Evolutionary conservation across 2,888 invertebrate species (phyloP).

Genomic region (Drosophila atroscutellata): DNA sequence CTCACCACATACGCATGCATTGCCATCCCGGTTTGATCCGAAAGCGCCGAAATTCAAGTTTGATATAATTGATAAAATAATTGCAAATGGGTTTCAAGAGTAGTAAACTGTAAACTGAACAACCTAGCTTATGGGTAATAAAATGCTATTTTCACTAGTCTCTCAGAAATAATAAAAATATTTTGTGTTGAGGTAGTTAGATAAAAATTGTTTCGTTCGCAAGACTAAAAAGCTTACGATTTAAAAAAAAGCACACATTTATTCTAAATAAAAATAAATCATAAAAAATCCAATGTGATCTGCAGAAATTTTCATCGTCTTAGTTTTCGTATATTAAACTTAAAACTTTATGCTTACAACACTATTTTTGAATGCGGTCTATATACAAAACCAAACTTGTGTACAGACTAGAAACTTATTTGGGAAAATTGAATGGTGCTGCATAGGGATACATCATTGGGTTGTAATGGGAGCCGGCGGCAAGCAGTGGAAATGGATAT

Average conservation of each 20-base stretch:
- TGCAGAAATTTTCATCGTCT: slow-evolving; percentile 7
- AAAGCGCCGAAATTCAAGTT: neutral
- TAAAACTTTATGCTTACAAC: slow-evolving; percentile 1
- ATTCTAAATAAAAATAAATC: neutral
- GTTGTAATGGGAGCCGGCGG: slow-evolving; percentile 63
- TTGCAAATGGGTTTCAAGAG: no score
- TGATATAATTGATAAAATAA: neutral
- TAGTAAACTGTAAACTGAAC: no score
- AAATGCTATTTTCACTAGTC: no score
- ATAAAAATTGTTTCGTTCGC: no score
- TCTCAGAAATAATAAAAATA: no score
- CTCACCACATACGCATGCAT: neutral
- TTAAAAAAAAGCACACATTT: neutral
- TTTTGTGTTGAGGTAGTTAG: no score
- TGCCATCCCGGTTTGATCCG: neutral
- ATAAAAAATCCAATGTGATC: neutral
- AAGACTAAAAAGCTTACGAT: neutral
- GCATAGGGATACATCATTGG: slow-evolving; percentile 69
- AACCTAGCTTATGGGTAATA: no score
- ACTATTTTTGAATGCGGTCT: neutral
- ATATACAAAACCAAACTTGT: slow-evolving; percentile 30
- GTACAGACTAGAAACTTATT: slow-evolving; percentile 33
- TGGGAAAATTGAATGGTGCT: slow-evolving; percentile 62
- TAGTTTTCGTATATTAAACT: neutral
- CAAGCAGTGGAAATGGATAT: slow-evolving; percentile 65